Evolutionary conservation across 2,797 vertebrate genomes (phyloP).

Genomic region (Cuculus canorus): DNA sequence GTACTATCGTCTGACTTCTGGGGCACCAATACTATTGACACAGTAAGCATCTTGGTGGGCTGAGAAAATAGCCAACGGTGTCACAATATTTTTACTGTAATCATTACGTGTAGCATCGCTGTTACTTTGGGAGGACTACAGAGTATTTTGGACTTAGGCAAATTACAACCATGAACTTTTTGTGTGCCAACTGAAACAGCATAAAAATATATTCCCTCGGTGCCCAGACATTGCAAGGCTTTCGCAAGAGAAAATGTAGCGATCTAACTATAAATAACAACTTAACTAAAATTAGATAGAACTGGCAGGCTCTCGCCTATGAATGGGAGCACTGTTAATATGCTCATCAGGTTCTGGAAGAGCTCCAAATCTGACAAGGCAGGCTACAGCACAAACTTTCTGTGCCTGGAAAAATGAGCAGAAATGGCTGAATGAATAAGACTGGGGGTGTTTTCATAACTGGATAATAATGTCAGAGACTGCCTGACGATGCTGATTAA

Average conservation of each 20-base stretch:
- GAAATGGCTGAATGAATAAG: slow-evolving; percentile 25
- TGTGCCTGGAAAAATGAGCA: slow-evolving; percentile 62
- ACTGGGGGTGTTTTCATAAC: slow-evolving; percentile 20
- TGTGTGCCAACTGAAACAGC: slow-evolving; percentile 25
- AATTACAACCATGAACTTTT: not conserved
- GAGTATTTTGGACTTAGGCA: not conserved
- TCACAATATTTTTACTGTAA: not conserved
- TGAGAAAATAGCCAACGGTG: not conserved
- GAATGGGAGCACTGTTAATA: slow-evolving; percentile 70
- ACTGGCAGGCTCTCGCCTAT: slow-evolving; percentile 40
- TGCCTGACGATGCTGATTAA: not conserved
- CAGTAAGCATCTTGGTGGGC: not conserved
- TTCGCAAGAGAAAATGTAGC: not conserved
- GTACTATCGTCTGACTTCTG: not conserved
- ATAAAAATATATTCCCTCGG: not conserved
- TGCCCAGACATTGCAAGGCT: not conserved
- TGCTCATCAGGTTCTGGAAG: slow-evolving; percentile 67
- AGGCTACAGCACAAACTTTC: slow-evolving; percentile 19
- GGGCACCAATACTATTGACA: not conserved
- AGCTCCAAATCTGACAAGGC: slow-evolving; percentile 62
- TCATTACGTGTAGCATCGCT: not conserved
- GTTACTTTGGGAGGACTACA: not conserved
- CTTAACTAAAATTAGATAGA: slow-evolving; percentile 63
- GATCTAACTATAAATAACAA: slow-evolving; percentile 54
- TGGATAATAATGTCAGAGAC: slow-evolving; percentile 36